Evolutionary conservation across 2,113 vertebrate species (phyloP), one percentile per base, ranked within the genome.

Genomic region (Corythoichthys haematopterus): DNA sequence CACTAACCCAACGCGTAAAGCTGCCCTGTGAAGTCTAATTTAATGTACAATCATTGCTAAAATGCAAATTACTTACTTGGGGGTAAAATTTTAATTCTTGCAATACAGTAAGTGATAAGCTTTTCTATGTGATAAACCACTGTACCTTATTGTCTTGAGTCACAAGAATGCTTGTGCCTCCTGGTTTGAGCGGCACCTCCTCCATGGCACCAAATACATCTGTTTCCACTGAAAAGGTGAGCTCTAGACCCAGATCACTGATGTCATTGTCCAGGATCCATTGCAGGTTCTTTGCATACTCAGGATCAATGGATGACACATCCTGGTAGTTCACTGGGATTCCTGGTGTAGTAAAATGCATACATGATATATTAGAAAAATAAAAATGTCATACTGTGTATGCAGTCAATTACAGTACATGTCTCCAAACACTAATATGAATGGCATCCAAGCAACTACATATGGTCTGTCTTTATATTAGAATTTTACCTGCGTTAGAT

Each of bases 211-310:
- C 97, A 59, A 99, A 99, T 47, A 98, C 95, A 66, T 98, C 97
- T 0, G 97, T 99, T 83, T 99, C 97, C 46, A 99, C 97, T 55
- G 96, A 98, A 77, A 99, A 98, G 20, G 95, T 98, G 50, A 98
- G 90, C 81, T 99, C 97, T 74, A 98, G 90, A 72, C 96, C 97
- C 74, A 99, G 87, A 77, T 98, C 97, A 81, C 95, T 97, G 89
- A 99, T 98, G 85, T 98, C 97, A 71, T 99, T 98, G 90, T 99
- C 97, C 89, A 99, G 90, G 88, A 99, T 98, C 97, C 97, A 99
- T 73, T 99, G 97, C 68, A 99, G 89, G 81, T 99, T 99, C 87
- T 99, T 99, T 40, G 94, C 97, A 77, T 99, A 99, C 74, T 99
- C 97, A 66, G 97, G 97, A 90, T 99, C 97, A 69, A 99, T 99